Evolutionary conservation across 2,888 invertebrate genomes (phyloP).

Genomic region (Acanthoscelides obtectus): DNA sequence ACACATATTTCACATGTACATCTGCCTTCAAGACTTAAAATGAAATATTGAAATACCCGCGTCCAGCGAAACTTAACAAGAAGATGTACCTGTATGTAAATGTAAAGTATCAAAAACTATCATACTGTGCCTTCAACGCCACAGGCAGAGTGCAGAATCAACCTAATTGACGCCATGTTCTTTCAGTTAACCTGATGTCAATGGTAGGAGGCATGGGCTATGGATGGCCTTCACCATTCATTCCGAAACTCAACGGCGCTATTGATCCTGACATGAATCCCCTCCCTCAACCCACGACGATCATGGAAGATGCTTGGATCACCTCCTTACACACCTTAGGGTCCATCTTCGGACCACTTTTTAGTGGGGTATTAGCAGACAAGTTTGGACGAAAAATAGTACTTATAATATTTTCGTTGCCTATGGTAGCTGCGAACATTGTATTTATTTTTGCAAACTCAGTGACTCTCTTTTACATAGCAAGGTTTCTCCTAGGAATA

Average conservation of each 20-base stretch:
- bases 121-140: too few relatives aligned
- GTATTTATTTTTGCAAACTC: conserved; percentile 24
- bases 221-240: conserved; percentile 31
- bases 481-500: conserved; percentile 58
- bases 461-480: conserved; percentile 45
- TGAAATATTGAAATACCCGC: too few relatives aligned
- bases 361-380: conserved; percentile 23
- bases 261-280: conserved; percentile 26
- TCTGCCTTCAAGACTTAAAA: too few relatives aligned
- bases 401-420: conserved; percentile 57
- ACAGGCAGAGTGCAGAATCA: too few relatives aligned
- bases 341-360: conserved; percentile 28
- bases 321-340: conserved; percentile 30
- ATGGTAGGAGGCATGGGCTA: conserved; percentile 26
- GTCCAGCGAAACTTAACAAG: too few relatives aligned
- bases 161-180: too few relatives aligned
- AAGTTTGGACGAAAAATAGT: conserved; percentile 62
- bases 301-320: conserved; percentile 30
- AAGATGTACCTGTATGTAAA: too few relatives aligned
- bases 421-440: conserved; percentile 54
- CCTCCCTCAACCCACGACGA: conserved; percentile 22
- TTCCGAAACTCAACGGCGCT: conserved; percentile 26
- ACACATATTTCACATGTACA: too few relatives aligned
- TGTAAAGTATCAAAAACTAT: too few relatives aligned
- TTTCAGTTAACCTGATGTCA: conserved; percentile 30